Percentiles rank a stretch among this genome's conserved stretches.
These are phyloP conservation scores for Ctenodactylus gundi DNA, from an alignment of 2,113 vertebrate species.

Conservation along the genomic window DNA sequence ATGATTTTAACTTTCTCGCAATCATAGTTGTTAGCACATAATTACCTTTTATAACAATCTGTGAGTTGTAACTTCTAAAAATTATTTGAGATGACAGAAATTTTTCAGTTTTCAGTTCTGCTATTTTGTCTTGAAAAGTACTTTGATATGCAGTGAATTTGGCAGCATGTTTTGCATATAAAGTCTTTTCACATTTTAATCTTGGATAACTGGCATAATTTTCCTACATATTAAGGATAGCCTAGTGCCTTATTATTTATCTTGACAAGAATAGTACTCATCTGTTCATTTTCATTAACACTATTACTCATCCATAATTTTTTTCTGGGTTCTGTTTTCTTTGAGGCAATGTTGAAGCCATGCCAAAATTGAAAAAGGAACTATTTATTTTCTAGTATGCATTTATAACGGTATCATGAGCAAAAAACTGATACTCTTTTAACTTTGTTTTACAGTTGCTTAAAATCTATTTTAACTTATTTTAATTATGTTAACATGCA, in stretches of 20 bases:
- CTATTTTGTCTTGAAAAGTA: not conserved
- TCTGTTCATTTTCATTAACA: not conserved
- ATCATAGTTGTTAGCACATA: not conserved
- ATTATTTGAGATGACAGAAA: not conserved
- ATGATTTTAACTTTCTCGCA: not conserved
- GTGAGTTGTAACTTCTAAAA: not conserved
- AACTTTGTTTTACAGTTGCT: not conserved
- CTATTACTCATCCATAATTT: not conserved
- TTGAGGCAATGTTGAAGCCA: not conserved
- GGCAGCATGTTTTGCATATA: not conserved
- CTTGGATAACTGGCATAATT: not conserved
- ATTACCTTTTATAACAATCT: not conserved
- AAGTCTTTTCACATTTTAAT: not conserved
- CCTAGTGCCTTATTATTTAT: not conserved
- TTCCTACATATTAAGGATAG: not conserved
- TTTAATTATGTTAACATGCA: not conserved
- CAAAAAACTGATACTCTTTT: not conserved
- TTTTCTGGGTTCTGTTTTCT: not conserved
- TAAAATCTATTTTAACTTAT: not conserved
- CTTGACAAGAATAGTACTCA: not conserved
- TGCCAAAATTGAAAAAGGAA: not conserved
- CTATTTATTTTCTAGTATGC: not conserved
- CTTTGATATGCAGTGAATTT: not conserved
- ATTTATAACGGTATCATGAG: not conserved
- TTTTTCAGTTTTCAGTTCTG: not conserved